Conservation (phyloP, 2,888 invertebrate genomes). For the Graphium colonna region DNA sequence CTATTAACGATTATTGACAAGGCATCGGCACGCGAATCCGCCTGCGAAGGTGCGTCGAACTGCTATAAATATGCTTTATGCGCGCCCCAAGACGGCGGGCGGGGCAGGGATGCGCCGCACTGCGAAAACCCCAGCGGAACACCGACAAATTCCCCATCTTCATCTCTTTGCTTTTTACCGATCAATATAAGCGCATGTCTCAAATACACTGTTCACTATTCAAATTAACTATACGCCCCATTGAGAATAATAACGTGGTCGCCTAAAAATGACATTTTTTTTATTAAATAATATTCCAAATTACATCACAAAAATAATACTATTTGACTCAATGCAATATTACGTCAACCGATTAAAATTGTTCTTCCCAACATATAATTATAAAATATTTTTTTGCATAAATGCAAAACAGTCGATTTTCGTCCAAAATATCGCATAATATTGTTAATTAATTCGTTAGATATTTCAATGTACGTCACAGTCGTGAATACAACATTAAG, state of each 20-base stretch:
- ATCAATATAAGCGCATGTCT: too few species aligned
- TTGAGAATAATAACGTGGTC: too few species aligned
- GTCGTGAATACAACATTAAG: conserved; percentile 12
- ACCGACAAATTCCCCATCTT: not conserved
- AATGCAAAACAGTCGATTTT: conserved; percentile 13
- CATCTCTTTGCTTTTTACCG: not conserved
- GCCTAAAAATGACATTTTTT: too few species aligned
- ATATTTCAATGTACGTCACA: conserved; percentile 25
- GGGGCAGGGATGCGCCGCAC: conserved; percentile 45
- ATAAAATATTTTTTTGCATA: not conserved
- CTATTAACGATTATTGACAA: conserved; percentile 80
- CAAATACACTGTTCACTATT: too few species aligned
- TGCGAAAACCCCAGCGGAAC: not conserved
- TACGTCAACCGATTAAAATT: too few species aligned
- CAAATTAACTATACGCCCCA: too few species aligned
- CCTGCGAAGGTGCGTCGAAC: conserved; percentile 75
- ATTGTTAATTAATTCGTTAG: conserved; percentile 23
- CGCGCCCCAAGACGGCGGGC: conserved; percentile 56
- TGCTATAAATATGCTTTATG: conserved; percentile 76
- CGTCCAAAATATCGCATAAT: not conserved
- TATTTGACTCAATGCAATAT: too few species aligned
- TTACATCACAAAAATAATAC: too few species aligned
- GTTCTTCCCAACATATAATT: not conserved
- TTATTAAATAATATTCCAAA: too few species aligned
- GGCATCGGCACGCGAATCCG: conserved; percentile 77